Base-by-base conservation (phyloP, 2,797 vertebrate species). In the Perdix hodgsoniae region DNA sequence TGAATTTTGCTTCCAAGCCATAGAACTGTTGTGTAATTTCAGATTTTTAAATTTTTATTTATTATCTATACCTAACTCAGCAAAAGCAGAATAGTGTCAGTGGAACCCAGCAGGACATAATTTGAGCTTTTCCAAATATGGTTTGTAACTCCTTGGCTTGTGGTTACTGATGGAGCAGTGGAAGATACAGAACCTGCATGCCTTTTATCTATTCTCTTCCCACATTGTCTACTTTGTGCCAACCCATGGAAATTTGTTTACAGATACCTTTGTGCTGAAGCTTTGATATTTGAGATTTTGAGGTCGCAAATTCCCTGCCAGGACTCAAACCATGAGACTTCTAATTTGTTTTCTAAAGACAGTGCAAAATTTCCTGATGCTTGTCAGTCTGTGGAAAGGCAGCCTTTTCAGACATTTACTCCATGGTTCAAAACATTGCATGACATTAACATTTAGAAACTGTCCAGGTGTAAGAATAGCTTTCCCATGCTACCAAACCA, bases 391-490 rank as follows among this genome's bases (percentile, higher is more conserved):
- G 45, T 14, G 29, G 10, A 31, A 77, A 13, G 89, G 45, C 44
- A 85, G 54, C 0, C 0, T 57, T 59, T 37, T 49, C 57, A 35
- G 18, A 63, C 22, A 45, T 84, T 67, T 74, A 14, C 6, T 80
- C 29, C 1, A 0, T 10, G 2, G 6, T 52, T 85, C 61, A 78
- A 78, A 81, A 44, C 31, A 65, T n/a, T 71, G 42, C 12, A 31
- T 86, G 47, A 29, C 12, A 76, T 86, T 93, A 88, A 66, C 26
- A 75, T 88, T 91, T 90, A 39, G 54, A 56, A 78, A 49, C n/a
- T 49, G 18, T 56, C 42, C 33, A 65, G 12, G 45, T 72, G 11
- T 2, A 4, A 72, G n/a, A 73, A 75, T 37, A 70, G 14, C 24
- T 90, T 91, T 91, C 9, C 9, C 5, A 1, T 59, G n/a, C 13